Conservation (phyloP, 2,113 vertebrate species). For the Tragelaphus buxtoni region DNA sequence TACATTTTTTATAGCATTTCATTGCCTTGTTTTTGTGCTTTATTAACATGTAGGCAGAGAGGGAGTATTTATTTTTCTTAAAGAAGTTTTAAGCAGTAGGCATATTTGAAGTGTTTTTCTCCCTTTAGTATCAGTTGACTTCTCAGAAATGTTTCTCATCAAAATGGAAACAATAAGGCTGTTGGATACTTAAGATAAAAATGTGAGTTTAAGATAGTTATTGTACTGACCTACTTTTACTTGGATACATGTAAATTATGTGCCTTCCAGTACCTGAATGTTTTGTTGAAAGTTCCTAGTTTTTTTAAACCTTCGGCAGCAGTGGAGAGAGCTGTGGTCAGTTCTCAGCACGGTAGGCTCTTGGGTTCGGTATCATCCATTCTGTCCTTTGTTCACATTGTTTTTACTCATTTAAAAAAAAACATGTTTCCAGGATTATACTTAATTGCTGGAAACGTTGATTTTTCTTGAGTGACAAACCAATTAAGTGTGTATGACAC, state of each 20-base stretch:
- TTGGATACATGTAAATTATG: conserved; percentile 3
- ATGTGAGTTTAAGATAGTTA: conserved; percentile 38
- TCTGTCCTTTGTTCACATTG: conserved; percentile 79
- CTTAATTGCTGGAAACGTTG: conserved; percentile 81
- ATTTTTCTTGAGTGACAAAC: conserved; percentile 82
- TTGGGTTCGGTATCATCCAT: conserved; percentile 73
- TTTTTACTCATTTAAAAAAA: conserved; percentile 79
- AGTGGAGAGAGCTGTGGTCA: conserved; percentile 54
- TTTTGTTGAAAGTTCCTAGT: conserved; percentile 56
- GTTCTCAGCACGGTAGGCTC: conserved; percentile 45
- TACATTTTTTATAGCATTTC: background rate
- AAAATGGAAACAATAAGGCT: background rate
- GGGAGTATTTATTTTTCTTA: conserved; percentile 31
- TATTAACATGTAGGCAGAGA: background rate
- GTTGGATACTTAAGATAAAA: conserved; percentile 38
- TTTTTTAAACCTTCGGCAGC: conserved; percentile 50
- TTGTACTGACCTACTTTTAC: background rate
- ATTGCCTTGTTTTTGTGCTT: background rate
- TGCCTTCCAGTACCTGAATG: background rate
- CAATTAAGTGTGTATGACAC: conserved; percentile 82
- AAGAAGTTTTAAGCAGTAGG: background rate
- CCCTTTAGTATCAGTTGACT: background rate
- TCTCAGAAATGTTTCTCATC: conserved; percentile 43
- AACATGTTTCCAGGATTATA: conserved; percentile 79
- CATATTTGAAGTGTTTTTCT: conserved; percentile 36